A percentile compares a stretch with the other conserved stretches of the same genome.
phyloP scores from a whole-genome alignment of 2,113 vertebrate species.

The Pelecanoides urinatrix region DNA sequence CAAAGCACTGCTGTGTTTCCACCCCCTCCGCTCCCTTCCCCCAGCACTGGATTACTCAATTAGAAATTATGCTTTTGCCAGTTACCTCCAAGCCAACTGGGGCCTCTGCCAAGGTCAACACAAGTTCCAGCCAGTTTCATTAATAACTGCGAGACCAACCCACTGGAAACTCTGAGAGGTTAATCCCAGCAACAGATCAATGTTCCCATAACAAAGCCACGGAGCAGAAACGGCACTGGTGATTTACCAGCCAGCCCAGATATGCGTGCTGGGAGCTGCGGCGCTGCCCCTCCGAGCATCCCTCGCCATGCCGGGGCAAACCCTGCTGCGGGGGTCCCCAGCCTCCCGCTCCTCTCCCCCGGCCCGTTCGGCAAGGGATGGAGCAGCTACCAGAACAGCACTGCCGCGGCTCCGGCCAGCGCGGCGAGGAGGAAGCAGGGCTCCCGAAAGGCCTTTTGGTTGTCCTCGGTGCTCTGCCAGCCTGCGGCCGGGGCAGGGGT shows the following conservation, averaged over 20 bases:
- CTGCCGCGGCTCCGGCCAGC: fast-evolving
- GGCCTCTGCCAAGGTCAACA: constrained; percentile 68
- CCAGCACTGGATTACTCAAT: constrained; percentile 53
- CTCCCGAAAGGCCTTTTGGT: neutral
- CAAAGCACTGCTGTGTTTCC: neutral
- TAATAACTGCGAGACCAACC: constrained; percentile 64
- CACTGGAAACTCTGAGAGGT: constrained; percentile 69
- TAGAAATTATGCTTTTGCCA: constrained; percentile 57
- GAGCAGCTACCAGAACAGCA: neutral
- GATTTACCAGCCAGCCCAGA: neutral
- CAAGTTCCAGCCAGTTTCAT: constrained; percentile 65
- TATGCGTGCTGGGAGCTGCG: neutral
- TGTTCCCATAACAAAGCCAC: constrained; percentile 56
- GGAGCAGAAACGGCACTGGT: neutral
- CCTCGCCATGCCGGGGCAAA: fast-evolving
- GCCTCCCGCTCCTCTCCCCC: neutral
- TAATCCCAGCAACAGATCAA: constrained; percentile 72
- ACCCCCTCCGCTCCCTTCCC: neutral
- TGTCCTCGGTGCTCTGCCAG: neutral
- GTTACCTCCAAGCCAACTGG: constrained; percentile 68
- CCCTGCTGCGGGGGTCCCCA: neutral
- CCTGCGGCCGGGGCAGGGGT: neutral
- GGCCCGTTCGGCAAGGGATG: fast-evolving
- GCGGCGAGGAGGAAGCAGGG: neutral
- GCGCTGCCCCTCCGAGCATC: neutral